A percentile compares a stretch with the other conserved stretches of the same genome.
Conservation (phyloP, 2,113 vertebrate genomes). For the Agelaius tricolor region DNA sequence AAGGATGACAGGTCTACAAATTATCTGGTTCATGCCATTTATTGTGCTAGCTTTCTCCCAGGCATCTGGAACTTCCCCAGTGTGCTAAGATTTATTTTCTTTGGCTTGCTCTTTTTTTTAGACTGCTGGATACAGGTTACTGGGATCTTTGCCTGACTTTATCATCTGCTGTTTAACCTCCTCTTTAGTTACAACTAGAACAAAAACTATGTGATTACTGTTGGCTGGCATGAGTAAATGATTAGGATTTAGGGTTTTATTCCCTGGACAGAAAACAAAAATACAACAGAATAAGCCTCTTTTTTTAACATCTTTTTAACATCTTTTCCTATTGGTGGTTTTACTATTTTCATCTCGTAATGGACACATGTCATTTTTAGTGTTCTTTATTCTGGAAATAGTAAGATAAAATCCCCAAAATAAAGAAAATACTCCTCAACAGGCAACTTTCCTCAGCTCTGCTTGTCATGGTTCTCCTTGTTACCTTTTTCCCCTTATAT, state of each 20-base stretch:
- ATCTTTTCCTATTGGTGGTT: not conserved
- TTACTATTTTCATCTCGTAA: not conserved
- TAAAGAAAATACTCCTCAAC: not conserved
- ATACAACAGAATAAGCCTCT: not conserved
- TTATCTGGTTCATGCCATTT: not conserved
- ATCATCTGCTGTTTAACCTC: slow-evolving; percentile 8
- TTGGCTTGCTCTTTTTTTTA: not conserved
- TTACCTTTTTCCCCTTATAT: not conserved
- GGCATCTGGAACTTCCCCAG: not conserved
- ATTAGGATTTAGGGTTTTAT: not conserved
- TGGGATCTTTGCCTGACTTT: not conserved
- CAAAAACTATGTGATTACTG: not conserved
- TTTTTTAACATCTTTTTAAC: not conserved
- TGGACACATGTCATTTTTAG: not conserved
- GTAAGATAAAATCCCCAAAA: not conserved
- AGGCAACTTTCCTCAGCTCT: not conserved
- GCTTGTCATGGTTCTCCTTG: not conserved
- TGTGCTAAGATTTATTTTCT: slow-evolving; percentile 16
- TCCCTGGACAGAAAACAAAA: not conserved
- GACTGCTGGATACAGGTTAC: not conserved
- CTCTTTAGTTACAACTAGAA: not conserved
- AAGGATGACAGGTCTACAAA: not conserved
- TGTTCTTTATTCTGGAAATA: slow-evolving; percentile 23
- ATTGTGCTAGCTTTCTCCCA: not conserved
- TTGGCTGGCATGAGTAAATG: not conserved